Percentiles rank a stretch among this genome's conserved stretches.
phyloP scores from a whole-genome alignment of 1,140 invertebrate species.

The Drosophila funebris region DNA sequence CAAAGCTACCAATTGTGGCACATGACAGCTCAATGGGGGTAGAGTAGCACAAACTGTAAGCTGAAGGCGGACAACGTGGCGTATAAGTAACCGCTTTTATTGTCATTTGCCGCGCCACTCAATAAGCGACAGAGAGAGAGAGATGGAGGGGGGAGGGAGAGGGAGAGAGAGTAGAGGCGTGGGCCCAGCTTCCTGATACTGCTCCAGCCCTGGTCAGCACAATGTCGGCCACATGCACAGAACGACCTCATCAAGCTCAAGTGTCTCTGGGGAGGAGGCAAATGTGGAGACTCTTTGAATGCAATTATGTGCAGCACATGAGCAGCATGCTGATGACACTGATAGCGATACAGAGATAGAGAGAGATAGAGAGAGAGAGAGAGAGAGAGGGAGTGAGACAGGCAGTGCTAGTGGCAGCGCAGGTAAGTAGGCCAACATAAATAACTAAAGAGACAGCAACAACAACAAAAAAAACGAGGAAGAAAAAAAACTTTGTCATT shows the following conservation, averaged over 20 bases:
- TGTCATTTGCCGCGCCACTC: constrained; percentile 62
- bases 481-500: not conserved
- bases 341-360: not conserved
- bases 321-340: constrained; percentile 43
- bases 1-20: constrained; percentile 32
- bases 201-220: constrained; percentile 18
- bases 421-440: constrained; percentile 71
- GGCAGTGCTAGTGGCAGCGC: not conserved
- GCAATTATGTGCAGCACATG: constrained; percentile 77
- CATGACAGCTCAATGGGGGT: constrained; percentile 23
- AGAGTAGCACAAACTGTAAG: not conserved
- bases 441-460: constrained; percentile 57
- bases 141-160: not conserved
- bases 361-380: not conserved
- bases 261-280: not conserved
- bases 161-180: not conserved
- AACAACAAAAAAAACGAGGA: not conserved
- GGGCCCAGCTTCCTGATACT: not conserved
- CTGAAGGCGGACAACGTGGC: constrained; percentile 42
- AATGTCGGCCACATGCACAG: constrained; percentile 36
- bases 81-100: constrained; percentile 71
- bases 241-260: constrained; percentile 31
- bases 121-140: constrained; percentile 23
- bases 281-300: constrained; percentile 52
- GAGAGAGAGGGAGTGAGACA: not conserved